phyloP scores from a whole-genome alignment of 2,113 vertebrate species.

The Cisticola juncidis region DNA sequence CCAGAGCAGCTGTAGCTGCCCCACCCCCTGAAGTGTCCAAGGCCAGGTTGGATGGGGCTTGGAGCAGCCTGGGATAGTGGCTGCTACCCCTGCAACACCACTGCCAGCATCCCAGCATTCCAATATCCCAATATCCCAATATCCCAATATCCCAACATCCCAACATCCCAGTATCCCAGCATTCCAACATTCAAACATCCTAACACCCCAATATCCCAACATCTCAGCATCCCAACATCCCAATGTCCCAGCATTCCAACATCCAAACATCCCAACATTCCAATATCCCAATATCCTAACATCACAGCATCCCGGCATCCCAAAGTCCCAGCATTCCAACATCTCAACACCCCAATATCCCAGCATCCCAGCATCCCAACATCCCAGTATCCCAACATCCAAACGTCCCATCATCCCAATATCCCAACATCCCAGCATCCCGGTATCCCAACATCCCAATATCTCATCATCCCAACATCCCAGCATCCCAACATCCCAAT shows the following conservation, averaged over 20 bases:
- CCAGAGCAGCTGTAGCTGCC: background rate
- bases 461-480: rapidly evolving
- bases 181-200: rapidly evolving
- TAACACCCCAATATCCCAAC: rapidly evolving
- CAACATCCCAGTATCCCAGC: no score
- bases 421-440: background rate
- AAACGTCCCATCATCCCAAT: no score
- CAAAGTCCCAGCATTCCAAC: background rate
- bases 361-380: background rate
- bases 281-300: background rate
- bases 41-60: rapidly evolving
- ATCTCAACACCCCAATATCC: background rate
- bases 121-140: no score
- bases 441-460: background rate
- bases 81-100: background rate
- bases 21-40: background rate
- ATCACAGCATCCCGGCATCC: background rate
- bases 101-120: background rate
- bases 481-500: background rate
- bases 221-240: rapidly evolving
- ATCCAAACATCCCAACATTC: background rate
- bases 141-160: no score
- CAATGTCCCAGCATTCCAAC: rapidly evolving
- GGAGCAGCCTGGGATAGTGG: background rate
- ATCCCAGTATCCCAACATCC: background rate